Evolutionary conservation across 2,888 invertebrate genomes (phyloP), one percentile per base, ranked within the genome.

Genomic region (Euzetes globulus): DNA sequence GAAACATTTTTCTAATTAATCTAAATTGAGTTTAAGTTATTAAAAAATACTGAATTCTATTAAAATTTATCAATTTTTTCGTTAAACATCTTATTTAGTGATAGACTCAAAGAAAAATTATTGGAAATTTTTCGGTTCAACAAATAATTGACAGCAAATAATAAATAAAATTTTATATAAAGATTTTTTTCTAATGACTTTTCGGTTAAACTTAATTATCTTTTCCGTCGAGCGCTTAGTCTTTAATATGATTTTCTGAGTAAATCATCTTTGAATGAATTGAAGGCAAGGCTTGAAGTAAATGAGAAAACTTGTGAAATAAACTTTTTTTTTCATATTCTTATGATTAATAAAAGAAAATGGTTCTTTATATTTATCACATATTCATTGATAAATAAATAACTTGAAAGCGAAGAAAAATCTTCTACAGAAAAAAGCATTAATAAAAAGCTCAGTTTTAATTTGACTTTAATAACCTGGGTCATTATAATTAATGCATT

Each of bases 401-500:
- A 63, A n/a, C 29, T 0, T 17, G 5, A 63, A 63, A 33, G 15
- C n/a, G 13, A 63, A 63, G 33, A 29, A 63, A 33, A 33, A 29
- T 19, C 19, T 7, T 55, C 13, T 17, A 33, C 17, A 5, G n/a
- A 7, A n/a, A 33, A 63, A 33, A 63, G 29, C 33, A 63, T 63
- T 63, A 63, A 63, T 63, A 63, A 63, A 63, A 63, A 7, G 15
- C 2, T 63, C 15, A 37, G 17, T 68, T 65, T 68, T 68, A 68
- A 68, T 68, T 33, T 45, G 68, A 68, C 41, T 68, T 68, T 68
- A 68, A 68, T 68, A 68, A 65, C 65, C 65, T 65, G 33, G n/a
- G 5, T 37, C 33, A 19, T 37, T 68, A 45, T 68, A 68, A 68
- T 68, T 68, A 63, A 33, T n/a, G 41, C 37, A 33, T 19, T 68